A percentile compares a stretch with the other conserved stretches of the same genome.
Evolutionary conservation across 1,140 invertebrate genomes (phyloP).

Genomic region (Caenorhabditis briggsae): DNA sequence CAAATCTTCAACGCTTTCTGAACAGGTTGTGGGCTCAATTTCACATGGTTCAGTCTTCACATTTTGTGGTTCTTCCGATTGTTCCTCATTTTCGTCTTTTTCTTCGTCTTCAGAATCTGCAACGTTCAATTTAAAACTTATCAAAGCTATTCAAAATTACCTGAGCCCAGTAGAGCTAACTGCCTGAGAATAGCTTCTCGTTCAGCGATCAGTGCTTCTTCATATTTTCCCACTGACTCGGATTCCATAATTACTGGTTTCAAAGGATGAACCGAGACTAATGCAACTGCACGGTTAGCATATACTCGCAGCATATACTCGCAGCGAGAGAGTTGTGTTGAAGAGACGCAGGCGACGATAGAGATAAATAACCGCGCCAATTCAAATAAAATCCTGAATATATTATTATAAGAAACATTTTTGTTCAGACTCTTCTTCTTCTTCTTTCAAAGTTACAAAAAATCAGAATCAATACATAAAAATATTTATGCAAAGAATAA

Average conservation of each 20-base stretch:
- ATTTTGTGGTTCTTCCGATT: background rate
- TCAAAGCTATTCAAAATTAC: background rate
- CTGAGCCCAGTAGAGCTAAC: background rate
- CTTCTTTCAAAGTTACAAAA: too few relatives aligned
- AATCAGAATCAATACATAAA: too few relatives aligned
- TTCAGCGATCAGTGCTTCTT: background rate
- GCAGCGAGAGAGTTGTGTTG: background rate
- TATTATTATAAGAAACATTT: too few relatives aligned
- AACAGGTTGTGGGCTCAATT: too few relatives aligned
- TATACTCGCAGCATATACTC: too few relatives aligned
- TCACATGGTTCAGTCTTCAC: background rate
- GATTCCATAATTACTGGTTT: background rate
- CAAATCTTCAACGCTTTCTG: too few relatives aligned
- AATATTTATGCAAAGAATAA: background rate
- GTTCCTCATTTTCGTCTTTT: background rate
- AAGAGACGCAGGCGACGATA: background rate
- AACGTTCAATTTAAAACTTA: background rate
- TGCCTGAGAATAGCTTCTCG: slow-evolving; percentile 1
- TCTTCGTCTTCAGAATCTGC: background rate
- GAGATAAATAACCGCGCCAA: background rate
- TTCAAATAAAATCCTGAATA: slow-evolving; percentile 1
- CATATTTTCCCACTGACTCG: background rate
- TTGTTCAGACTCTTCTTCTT: too few relatives aligned
- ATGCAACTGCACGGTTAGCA: too few relatives aligned
- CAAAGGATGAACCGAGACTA: too few relatives aligned